Base-by-base conservation (phyloP, 2,797 vertebrate genomes). In the Morus bassanus region DNA sequence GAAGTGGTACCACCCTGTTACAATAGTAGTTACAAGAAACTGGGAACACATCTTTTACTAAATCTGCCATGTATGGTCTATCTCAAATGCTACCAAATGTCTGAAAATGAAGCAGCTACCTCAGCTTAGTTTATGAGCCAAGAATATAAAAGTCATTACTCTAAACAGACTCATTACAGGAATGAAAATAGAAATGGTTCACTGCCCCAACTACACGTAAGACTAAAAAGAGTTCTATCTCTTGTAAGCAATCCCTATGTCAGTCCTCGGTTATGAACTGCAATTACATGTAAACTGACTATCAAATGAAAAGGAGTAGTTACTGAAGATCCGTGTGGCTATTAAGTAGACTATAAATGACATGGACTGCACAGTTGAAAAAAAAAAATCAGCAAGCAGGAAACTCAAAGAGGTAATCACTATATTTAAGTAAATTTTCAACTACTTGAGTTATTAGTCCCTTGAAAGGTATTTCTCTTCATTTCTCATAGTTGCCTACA, bases 291-390 rank as follows among this genome's bases (percentile, higher is more conserved):
- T 45, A 56, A 80, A 59, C 6, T 69, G 28, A 69, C 24, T 56
- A 41, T 18, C 10, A 72, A 54, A 25, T 22, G 13, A 82, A 85
- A 85, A 83, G n/a, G 15, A 85, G 19, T 1, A 79, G 8, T 7
- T 45, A 43, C 15, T 7, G 23, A 80, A 80, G 69, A 91, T n/a
- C 74, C 4, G 51, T 63, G 35, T 56, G 24, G 15, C 30, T 67
- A 57, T 33, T 17, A 83, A 60, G 9, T 8, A 50, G 10, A 51
- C 9, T 8, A 46, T 7, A 46, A 1, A 28, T 4, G 19, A 76
- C 15, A 79, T 0, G 0, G 11, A 75, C 37, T 24, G 16, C 3
- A 3, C 2, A 6, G 24, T 68, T 77, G 16, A 17, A 33, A 85
- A 70, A 77, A 41, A 22, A 11, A 35, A 24, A n/a, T 7, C 18